Base-by-base conservation (phyloP, 1,140 invertebrate genomes). In the Drosophila sp. region DNA sequence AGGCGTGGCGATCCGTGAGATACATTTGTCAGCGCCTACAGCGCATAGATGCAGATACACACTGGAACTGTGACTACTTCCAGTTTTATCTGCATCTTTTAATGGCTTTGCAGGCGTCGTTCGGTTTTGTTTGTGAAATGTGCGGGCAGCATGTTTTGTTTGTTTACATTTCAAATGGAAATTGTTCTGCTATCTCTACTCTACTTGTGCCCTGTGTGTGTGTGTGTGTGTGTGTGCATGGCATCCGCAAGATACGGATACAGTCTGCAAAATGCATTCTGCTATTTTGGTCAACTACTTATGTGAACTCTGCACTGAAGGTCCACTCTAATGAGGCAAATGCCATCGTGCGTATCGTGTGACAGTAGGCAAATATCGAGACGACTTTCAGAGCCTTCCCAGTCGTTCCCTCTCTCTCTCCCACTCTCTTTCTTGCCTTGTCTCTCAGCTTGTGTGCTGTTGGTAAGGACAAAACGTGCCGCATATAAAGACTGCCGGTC, bases 81-180 rank as follows among this genome's bases (percentile, higher is more conserved):
- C 58, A 63, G 53, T 77, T 76, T 56, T 71, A 64, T 64, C 63
- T 65, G 72, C 61, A 65, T 71, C 72, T 74, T 64, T 46, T 61
- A 74, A 74, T 77, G 65, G 50, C 51, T 43, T 72, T 57, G 65
- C 65, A 29, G 67, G 54, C 72, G 73, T 63, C 66, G 43, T 65
- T 48, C 56, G 59, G 57, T 77, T 45, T 61, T 67, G 63, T 78
- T 78, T 75, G 34, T 63, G 14, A 54, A 86, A 79, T 78, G 78
- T 86, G 78, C 82, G 81, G 78, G 71, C 82, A 78, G 64, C 75
- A 78, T 87, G 75, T 75, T 86, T 72, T 27, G 32, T 59, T 72
- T 86, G 82, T 86, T 86, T 86, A 86, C 82, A 64, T 78, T 86
- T 78, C 66, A 81, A 87, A 86, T 86, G 63, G 82, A 78, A 86